These are phyloP conservation scores for Cyphomyrus plagiostoma DNA, from an alignment of 2,113 vertebrate species.

Conservation along the genomic window DNA sequence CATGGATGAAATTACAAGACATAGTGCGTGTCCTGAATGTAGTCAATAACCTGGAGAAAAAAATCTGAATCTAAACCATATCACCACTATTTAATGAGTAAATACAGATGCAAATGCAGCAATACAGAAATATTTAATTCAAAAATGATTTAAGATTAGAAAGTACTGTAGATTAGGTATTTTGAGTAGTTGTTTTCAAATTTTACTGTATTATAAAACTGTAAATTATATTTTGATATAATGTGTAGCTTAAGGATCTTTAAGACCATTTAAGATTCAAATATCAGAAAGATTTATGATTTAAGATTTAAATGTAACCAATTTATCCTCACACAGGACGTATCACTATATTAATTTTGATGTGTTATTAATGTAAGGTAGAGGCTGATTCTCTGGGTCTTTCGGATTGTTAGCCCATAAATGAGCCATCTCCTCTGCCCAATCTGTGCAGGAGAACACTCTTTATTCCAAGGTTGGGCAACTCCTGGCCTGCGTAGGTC, in stretches of 20 bases:
- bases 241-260: constrained; percentile 9
- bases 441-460: constrained; percentile 16
- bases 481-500: neutral
- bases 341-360: neutral
- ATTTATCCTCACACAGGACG: neutral
- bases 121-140: constrained; percentile 16
- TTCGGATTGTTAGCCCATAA: neutral
- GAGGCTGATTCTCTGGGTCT: neutral
- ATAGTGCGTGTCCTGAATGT: neutral
- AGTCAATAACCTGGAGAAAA: neutral
- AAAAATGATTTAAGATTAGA: constrained; percentile 10
- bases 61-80: neutral
- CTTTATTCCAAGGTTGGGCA: constrained; percentile 1
- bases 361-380: constrained; percentile 1
- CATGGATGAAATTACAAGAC: neutral
- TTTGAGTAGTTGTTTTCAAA: constrained; percentile 12
- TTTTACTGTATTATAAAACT: constrained; percentile 12
- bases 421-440: constrained; percentile 15
- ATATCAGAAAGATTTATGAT: neutral
- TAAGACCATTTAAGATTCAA: constrained; percentile 13
- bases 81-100: neutral
- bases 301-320: neutral
- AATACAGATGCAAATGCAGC: constrained; percentile 14
- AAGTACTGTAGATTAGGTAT: neutral
- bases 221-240: constrained; percentile 24